These are phyloP conservation scores for Oligia latruncula DNA, from an alignment of 2,888 invertebrate species.

Conservation along the genomic window DNA sequence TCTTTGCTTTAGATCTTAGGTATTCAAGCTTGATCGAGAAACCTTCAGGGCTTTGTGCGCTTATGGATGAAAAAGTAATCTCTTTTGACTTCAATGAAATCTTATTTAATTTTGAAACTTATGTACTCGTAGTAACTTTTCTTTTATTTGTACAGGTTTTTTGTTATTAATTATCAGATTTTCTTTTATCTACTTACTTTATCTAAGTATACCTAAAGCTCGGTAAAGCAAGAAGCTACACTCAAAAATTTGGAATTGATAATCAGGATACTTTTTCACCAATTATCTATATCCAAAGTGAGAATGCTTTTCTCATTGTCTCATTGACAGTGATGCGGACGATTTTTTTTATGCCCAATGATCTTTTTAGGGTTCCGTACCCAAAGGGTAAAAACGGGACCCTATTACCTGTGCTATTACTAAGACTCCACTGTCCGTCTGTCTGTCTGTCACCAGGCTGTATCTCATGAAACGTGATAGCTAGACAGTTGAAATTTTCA, in stretches of 20 bases:
- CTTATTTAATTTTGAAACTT: slow-evolving; percentile 29
- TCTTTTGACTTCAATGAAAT: slow-evolving; percentile 37
- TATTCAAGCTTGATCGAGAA: slow-evolving; percentile 34
- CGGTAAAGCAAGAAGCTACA: background rate
- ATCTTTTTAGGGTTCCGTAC: background rate
- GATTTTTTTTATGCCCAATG: background rate
- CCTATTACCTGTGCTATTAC: too few species aligned
- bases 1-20: slow-evolving; percentile 10
- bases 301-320: background rate
- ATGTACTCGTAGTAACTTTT: slow-evolving; percentile 6
- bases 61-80: slow-evolving; percentile 54
- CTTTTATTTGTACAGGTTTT: background rate
- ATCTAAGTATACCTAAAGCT: background rate
- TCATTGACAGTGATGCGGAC: background rate
- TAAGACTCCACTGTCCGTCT: too few species aligned
- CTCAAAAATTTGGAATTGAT: background rate
- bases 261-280: background rate
- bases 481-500: too few species aligned
- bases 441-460: too few species aligned
- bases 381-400: too few species aligned
- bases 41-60: slow-evolving; percentile 31
- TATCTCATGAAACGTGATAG: too few species aligned
- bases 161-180: background rate
- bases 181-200: background rate
- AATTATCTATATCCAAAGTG: background rate